Base-by-base conservation (phyloP, 2,797 vertebrate species). In the Bradypus variegatus region DNA sequence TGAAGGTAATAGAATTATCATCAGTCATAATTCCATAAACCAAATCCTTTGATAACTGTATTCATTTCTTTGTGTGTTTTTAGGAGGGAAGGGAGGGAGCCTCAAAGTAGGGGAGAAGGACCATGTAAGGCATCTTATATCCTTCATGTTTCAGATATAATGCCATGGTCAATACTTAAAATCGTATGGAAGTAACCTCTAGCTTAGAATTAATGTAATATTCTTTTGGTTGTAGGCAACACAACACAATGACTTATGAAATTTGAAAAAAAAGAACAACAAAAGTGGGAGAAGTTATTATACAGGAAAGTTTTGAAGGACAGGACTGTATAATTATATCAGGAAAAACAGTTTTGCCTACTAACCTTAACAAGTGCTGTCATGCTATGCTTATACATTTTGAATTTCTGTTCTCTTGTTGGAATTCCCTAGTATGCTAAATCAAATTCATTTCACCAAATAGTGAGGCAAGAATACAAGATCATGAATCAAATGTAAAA, bases 371-470 rank as follows among this genome's bases (percentile, higher is more conserved):
- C 67, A 64, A 3, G 81, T 83, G 31, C 33, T 8, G 14, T 85
- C 50, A 60, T 82, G 16, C 29, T 27, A 11, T 60, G 65, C 38
- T 36, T 89, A 5, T 69, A 3, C 13, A n/a, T 88, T 50, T 70
- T 86, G 29, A 89, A 41, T 45, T 70, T 86, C 75, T 93, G 18
- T 92, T 53, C 8, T 89, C 10, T 36, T 94, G 73, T 91, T 94
- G 75, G 62, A 82, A 84, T 94, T 90, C 64, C 25, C 79, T 75
- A 3, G 45, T 87, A 75, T 50, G 64, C 48, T 70, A 79, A 94
- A 36, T 78, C 82, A 69, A 87, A 27, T 92, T 80, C 77, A 45
- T 86, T 82, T 93, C 50, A 70, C 38, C 60, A 89, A 62, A 79
- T n/a, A 73, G 72, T 67, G 62, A 86, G 75, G 82, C 36, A 91